phyloP scores from a whole-genome alignment of 2,797 vertebrate genomes.

The Parauchenoglanis ngamensis region DNA sequence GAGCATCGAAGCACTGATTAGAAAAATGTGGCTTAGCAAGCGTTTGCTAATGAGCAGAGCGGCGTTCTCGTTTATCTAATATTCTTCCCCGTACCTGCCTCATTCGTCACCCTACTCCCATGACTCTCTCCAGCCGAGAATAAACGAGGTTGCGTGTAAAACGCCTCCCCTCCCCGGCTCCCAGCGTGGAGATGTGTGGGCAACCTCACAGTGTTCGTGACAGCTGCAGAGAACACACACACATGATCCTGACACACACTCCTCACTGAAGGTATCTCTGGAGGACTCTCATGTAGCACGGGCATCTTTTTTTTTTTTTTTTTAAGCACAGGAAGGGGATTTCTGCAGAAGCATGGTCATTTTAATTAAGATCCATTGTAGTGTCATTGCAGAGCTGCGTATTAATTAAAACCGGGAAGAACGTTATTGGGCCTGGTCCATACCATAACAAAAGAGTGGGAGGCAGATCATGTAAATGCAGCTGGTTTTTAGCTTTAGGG shows the following conservation, averaged over 20 bases:
- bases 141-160: conserved; percentile 21
- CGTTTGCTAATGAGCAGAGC: conserved; percentile 39
- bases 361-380: conserved; percentile 45
- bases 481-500: conserved; percentile 10
- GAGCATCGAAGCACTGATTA: conserved; percentile 28
- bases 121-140: conserved; percentile 31
- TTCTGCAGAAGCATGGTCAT: conserved; percentile 6
- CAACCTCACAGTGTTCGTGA: conserved; percentile 26
- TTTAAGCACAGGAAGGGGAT: conserved; percentile 12
- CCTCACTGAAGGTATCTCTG: conserved; percentile 5
- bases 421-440: neutral
- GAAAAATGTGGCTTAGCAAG: conserved; percentile 44
- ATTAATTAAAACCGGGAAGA: conserved; percentile 32
- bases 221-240: conserved; percentile 37
- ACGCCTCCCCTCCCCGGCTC: neutral
- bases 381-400: conserved; percentile 20
- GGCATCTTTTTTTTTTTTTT: neutral
- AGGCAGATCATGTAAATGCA: conserved; percentile 27
- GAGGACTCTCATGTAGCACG: conserved; percentile 1
- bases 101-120: conserved; percentile 30
- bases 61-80: conserved; percentile 51
- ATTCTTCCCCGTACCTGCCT: conserved; percentile 11
- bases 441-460: conserved; percentile 8
- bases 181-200: conserved; percentile 27
- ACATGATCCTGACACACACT: conserved; percentile 5